phyloP scores from a whole-genome alignment of 2,113 vertebrate species.

The Peucedramus taeniatus region DNA sequence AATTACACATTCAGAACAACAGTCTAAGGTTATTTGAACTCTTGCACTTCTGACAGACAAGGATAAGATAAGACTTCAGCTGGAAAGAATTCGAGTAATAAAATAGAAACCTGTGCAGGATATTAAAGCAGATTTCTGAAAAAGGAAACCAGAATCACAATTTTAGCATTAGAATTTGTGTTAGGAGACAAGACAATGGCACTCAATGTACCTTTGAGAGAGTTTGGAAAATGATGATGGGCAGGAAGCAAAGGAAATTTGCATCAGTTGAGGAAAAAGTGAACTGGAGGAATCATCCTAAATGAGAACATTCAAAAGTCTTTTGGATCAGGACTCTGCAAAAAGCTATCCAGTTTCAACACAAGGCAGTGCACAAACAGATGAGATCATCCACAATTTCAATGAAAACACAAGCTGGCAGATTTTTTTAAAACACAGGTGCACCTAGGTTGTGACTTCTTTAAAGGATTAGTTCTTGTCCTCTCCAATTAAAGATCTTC shows the following conservation, averaged over 20 bases:
- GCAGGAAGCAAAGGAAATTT: not conserved
- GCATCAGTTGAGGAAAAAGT: not conserved
- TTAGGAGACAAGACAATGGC: not conserved
- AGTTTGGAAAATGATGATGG: not conserved
- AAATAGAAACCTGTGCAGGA: not conserved
- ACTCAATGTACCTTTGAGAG: not conserved
- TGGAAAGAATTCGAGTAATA: not conserved
- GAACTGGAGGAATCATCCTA: not conserved
- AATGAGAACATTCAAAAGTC: not conserved
- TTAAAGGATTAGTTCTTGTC: not conserved
- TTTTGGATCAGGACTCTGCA: not conserved
- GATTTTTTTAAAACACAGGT: not conserved
- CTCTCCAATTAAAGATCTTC: not conserved
- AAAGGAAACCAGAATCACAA: not conserved
- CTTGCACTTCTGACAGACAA: not conserved
- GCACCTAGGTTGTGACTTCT: not conserved
- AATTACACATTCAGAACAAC: not conserved
- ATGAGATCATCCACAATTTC: not conserved
- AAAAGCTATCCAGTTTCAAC: not conserved
- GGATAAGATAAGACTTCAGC: not conserved
- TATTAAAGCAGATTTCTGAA: not conserved
- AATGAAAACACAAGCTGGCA: not conserved
- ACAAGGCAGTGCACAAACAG: not conserved
- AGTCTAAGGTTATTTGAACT: not conserved
- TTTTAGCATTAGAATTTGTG: not conserved